These are phyloP conservation scores for Tribolium freemani DNA, from an alignment of 2,888 invertebrate species.

Conservation along the genomic window DNA sequence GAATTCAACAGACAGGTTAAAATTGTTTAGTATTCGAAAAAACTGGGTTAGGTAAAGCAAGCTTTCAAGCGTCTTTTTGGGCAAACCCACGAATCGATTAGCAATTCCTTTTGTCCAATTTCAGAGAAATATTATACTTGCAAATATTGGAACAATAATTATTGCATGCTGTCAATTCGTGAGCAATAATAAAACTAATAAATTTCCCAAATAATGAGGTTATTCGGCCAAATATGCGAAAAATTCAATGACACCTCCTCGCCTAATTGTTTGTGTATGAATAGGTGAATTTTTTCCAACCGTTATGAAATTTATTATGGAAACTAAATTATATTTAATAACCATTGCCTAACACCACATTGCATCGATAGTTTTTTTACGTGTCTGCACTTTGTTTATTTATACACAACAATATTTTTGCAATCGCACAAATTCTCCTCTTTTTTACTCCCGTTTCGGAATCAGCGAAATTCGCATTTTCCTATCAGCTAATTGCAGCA, in stretches of 20 bases:
- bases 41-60: too few species aligned
- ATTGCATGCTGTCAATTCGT: too few species aligned
- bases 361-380: not conserved
- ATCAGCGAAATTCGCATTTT: not conserved
- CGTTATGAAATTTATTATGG: constrained; percentile 2
- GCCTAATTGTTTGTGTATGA: not conserved
- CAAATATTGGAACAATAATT: too few species aligned
- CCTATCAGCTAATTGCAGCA: not conserved
- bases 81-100: too few species aligned
- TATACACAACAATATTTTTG: not conserved
- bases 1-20: too few species aligned
- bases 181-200: too few species aligned
- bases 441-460: not conserved
- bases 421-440: not conserved
- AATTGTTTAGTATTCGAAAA: too few species aligned
- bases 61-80: too few species aligned
- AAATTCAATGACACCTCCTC: not conserved
- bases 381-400: not conserved
- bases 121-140: too few species aligned
- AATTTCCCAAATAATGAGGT: not conserved
- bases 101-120: too few species aligned
- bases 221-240: not conserved
- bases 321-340: not conserved
- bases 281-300: constrained; percentile 1
- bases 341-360: not conserved